Base-by-base conservation (phyloP, 2,797 vertebrate genomes). In the Protosalanx chinensis region DNA sequence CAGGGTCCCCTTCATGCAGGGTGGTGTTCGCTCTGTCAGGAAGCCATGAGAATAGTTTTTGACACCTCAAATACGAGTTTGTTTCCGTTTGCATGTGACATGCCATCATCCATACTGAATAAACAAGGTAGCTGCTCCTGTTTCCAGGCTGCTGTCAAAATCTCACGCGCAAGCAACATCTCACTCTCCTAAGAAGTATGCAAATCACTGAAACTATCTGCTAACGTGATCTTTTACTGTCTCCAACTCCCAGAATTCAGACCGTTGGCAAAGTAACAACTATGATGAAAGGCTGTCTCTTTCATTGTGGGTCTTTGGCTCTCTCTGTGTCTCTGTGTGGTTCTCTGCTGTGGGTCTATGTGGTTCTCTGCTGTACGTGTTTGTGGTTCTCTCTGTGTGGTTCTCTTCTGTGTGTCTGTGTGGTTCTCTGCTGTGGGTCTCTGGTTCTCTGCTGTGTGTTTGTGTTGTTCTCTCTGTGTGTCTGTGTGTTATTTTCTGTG, bases 141-240 rank as follows among this genome's bases (percentile, higher is more conserved):
- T 74, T 74, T 74, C n/a, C 46, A 64, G 32, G 72, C 60, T 10
- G 27, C 4, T 72, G 70, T 46, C 30, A 29, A 67, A 8, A n/a
- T 30, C 41, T 56, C 16, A 29, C 6, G 32, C 33, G 46, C 32
- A 27, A 37, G 23, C 18, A 53, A 63, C 27, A 32, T 37, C 23
- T 58, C 32, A 37, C 18, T 18, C 63, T 64, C 1, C 33, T n/a
- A 33, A 56, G 5, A 12, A 37, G 51, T 7, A 57, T 41, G 33
- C 61, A 72, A 66, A 65, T 72, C 12, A 58, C 46, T 20, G 4
- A 12, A 6, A 41, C 37, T 32, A 35, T 65, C 23, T 20, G 46
- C 4, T 72, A 37, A 33, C 12, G 64, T 67, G 49, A 62, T 57
- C 6, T 15, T 32, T 5, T 6, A 56, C 6, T 56, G 18, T 56